Base-by-base conservation (phyloP, 2,113 vertebrate species). In the Callipepla californica region DNA sequence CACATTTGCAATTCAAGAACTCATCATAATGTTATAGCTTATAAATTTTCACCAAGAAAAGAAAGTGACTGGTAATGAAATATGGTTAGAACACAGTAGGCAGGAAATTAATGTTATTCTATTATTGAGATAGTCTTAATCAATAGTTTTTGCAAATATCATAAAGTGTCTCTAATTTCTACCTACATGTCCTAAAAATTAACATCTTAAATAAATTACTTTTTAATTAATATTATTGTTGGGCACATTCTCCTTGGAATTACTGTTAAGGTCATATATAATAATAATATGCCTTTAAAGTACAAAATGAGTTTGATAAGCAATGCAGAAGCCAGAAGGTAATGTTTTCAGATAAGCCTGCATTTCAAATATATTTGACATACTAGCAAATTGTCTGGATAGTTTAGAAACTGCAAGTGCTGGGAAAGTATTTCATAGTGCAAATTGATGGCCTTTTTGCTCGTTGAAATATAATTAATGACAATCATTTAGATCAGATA, bases 261-360 rank as follows among this genome's bases (percentile, higher is more conserved):
- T 92, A 88, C 48, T 92, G 45, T 78, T 96, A 95, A 97, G 61
- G 61, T 87, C 75, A 83, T 38, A 61, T 70, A 57, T 63, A 92
- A 77, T 83, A 68, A 90, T 85, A 94, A 89, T 65, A 62, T 30
- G 17, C 51, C 77, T 93, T 91, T 90, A 94, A 96, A 95, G 44
- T 87, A 89, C 26, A 93, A 91, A 68, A 95, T 89, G 25, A 91
- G 58, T 91, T 85, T 89, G 73, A 91, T 96, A 96, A 97, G 89
- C 85, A 94, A 93, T 82, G 88, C 42, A 95, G 81, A 94, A 90
- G 44, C 82, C 86, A 96, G 75, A 95, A 97, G 87, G 78, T 93
- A 94, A 55, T 94, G 87, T 65, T 50, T 96, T 63, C 68, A 90
- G 65, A 95, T 95, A 97, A 97, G 23, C 36, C 14, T 80, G 78